These are phyloP conservation scores for Enteromius fasciolatus DNA, from an alignment of 2,797 vertebrate genomes.

Conservation along the genomic window DNA sequence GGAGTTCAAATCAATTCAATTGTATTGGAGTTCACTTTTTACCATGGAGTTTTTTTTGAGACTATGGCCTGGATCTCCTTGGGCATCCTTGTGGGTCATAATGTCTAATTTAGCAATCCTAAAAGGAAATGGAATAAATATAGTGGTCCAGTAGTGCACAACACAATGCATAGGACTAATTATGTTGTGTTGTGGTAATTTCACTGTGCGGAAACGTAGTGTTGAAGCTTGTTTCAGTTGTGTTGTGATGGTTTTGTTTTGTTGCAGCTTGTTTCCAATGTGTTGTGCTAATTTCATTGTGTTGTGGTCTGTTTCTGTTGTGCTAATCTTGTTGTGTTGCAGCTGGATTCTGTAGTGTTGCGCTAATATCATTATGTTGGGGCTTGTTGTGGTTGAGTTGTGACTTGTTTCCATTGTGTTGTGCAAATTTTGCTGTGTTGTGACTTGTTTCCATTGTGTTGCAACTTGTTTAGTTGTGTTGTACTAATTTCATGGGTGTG, in stretches of 20 bases:
- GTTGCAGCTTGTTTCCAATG: too few species aligned
- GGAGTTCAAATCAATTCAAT: constrained; percentile 12
- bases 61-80: neutral
- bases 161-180: neutral
- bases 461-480: too few species aligned
- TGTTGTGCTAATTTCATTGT: too few species aligned
- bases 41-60: neutral
- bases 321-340: too few species aligned
- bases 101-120: neutral
- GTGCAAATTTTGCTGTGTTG: too few species aligned
- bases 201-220: too few species aligned
- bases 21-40: neutral
- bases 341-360: too few species aligned
- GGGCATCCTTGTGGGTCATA: neutral
- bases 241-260: too few species aligned
- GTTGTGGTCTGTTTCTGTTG: neutral
- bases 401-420: neutral
- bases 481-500: neutral
- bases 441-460: too few species aligned
- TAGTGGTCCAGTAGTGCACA: neutral
- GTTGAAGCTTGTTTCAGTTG: neutral
- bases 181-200: neutral
- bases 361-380: too few species aligned
- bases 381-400: too few species aligned
- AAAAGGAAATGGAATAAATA: neutral